A percentile compares a stretch with the other conserved stretches of the same genome.
These are phyloP conservation scores for Ephialtes manifestator DNA, from an alignment of 2,888 invertebrate species.

Conservation along the genomic window DNA sequence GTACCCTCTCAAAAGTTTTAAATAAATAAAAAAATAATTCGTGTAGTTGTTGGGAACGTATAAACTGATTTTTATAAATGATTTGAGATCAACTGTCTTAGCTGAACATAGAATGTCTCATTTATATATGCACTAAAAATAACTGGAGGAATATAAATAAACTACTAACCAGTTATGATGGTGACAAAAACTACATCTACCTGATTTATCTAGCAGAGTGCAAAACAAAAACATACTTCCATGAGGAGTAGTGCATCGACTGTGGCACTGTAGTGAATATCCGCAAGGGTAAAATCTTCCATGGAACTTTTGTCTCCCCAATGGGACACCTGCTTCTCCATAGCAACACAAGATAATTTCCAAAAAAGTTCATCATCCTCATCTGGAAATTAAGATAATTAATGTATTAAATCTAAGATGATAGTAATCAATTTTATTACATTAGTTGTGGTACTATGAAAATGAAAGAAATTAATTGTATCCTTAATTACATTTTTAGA, in stretches of 20 bases:
- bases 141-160: neutral
- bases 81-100: no score
- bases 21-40: no score
- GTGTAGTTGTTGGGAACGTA: no score
- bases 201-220: neutral
- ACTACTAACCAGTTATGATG: neutral
- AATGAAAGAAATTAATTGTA: no score
- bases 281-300: slow-evolving; percentile 87
- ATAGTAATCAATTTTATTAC: neutral
- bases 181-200: neutral
- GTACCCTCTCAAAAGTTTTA: no score
- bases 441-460: no score
- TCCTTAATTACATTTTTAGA: neutral
- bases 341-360: slow-evolving; percentile 88
- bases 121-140: no score
- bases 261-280: slow-evolving; percentile 87
- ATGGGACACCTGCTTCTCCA: slow-evolving; percentile 88
- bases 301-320: slow-evolving; percentile 87
- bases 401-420: neutral
- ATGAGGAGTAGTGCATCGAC: slow-evolving; percentile 88
- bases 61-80: no score
- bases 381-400: slow-evolving; percentile 72
- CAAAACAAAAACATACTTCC: slow-evolving; percentile 86
- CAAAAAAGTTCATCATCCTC: slow-evolving; percentile 87
- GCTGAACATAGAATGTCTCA: no score